These are phyloP conservation scores for Leptopilina boulardi DNA, from an alignment of 1,140 invertebrate species.

Conservation along the genomic window DNA sequence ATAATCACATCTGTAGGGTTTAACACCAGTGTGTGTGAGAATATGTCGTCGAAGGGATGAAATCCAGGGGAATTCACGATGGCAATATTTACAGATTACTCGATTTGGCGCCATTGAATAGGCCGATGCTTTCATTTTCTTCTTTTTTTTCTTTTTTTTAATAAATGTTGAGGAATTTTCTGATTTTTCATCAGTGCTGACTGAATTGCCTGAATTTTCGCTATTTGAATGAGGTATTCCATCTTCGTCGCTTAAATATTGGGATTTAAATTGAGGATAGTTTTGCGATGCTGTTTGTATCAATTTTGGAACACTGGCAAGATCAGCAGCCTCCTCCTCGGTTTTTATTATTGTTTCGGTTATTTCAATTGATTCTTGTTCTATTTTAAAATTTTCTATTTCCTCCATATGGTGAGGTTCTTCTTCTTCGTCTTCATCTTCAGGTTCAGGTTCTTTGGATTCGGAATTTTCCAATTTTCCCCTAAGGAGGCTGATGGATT, in stretches of 20 bases:
- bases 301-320: conserved; percentile 86
- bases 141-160: conserved; percentile 57
- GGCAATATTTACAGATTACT: conserved; percentile 93
- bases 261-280: conserved; percentile 80
- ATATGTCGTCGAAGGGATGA: conserved; percentile 95
- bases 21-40: conserved; percentile 95
- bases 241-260: conserved; percentile 83
- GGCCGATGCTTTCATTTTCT: conserved; percentile 88
- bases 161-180: conserved; percentile 69
- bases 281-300: conserved; percentile 88
- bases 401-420: no score
- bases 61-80: conserved; percentile 96
- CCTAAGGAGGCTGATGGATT: conserved; percentile 65
- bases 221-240: conserved; percentile 85
- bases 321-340: conserved; percentile 77
- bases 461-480: conserved; percentile 64
- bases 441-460: neutral
- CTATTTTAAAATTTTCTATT: conserved; percentile 36
- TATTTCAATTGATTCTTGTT: conserved; percentile 57
- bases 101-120: conserved; percentile 96
- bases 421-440: conserved; percentile 30
- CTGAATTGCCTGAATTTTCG: conserved; percentile 83
- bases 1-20: conserved; percentile 95
- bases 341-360: conserved; percentile 64
- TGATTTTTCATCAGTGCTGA: conserved; percentile 83